A percentile compares a stretch with the other conserved stretches of the same genome.
Conservation (phyloP, 2,797 vertebrate species). For the Amniataba percoides region DNA sequence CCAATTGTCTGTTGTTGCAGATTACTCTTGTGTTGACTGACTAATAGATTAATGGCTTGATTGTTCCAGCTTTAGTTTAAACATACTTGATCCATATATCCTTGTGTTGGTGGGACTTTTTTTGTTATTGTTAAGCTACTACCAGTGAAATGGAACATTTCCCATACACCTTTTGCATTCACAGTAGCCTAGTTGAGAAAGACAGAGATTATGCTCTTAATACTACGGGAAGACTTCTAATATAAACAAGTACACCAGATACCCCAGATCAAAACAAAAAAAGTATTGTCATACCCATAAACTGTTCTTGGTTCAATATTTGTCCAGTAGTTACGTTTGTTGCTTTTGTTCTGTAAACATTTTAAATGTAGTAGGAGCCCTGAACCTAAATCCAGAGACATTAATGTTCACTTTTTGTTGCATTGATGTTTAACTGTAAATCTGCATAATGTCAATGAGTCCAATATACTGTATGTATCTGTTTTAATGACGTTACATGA, state of each 20-base stretch:
- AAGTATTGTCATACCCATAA: not conserved
- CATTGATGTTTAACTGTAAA: slow-evolving; percentile 34
- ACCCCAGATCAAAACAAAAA: not conserved
- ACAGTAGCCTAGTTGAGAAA: not conserved
- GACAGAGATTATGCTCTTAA: not conserved
- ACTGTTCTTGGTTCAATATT: not conserved
- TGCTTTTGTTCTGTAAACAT: slow-evolving; percentile 16
- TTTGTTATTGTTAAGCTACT: not conserved
- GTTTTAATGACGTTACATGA: slow-evolving; percentile 31
- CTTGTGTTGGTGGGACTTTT: too few relatives aligned
- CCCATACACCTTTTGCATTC: not conserved
- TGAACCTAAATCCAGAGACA: not conserved
- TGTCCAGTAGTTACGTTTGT: slow-evolving; percentile 4
- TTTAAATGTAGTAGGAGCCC: slow-evolving; percentile 8
- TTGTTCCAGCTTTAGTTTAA: not conserved
- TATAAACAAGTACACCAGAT: not conserved
- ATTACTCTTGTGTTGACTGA: not conserved
- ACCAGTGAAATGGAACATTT: not conserved
- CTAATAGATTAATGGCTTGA: not conserved
- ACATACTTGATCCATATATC: not conserved
- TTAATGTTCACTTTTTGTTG: slow-evolving; percentile 20
- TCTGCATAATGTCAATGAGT: slow-evolving; percentile 6
- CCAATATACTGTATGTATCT: slow-evolving; percentile 36
- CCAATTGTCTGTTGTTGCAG: not conserved
- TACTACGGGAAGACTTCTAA: not conserved